Evolutionary conservation across 1,140 invertebrate genomes (phyloP).

Genomic region (Apis laboriosa): DNA sequence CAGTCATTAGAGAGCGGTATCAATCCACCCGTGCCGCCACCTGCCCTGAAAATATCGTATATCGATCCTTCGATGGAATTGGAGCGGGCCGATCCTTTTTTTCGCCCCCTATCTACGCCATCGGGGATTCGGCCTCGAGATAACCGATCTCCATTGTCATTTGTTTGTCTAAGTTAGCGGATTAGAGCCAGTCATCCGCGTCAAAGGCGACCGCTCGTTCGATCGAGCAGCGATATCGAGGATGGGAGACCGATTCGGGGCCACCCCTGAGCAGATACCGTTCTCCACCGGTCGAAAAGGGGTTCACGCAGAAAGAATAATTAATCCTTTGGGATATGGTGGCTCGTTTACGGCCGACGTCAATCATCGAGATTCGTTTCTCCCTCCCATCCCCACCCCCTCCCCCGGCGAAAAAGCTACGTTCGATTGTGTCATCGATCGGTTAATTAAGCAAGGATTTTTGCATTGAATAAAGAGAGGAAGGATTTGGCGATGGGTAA

Average conservation of each 20-base stretch:
- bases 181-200: conserved; percentile 69
- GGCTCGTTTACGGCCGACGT: conserved; percentile 31
- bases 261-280: conserved; percentile 68
- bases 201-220: conserved; percentile 67
- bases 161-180: conserved; percentile 75
- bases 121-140: conserved; percentile 50
- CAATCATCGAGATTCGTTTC: conserved; percentile 5
- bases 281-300: conserved; percentile 44
- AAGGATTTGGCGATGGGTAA: not conserved
- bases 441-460: conserved; percentile 27
- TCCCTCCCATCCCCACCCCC: not conserved
- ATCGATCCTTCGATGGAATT: not conserved
- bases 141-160: conserved; percentile 77
- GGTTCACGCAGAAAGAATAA: conserved; percentile 66
- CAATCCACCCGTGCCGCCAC: conserved; percentile 68
- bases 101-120: conserved; percentile 35
- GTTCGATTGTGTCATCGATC: not conserved
- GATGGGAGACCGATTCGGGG: conserved; percentile 60
- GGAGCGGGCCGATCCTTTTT: not conserved
- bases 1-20: conserved; percentile 71
- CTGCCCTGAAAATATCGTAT: conserved; percentile 49
- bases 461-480: not conserved
- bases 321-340: conserved; percentile 61
- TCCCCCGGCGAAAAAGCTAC: not conserved
- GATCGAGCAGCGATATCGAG: conserved; percentile 67